Percentiles rank a stretch among this genome's conserved stretches.
These are phyloP conservation scores for Drosophila ohnishii DNA, from an alignment of 1,140 invertebrate genomes.

Conservation along the genomic window DNA sequence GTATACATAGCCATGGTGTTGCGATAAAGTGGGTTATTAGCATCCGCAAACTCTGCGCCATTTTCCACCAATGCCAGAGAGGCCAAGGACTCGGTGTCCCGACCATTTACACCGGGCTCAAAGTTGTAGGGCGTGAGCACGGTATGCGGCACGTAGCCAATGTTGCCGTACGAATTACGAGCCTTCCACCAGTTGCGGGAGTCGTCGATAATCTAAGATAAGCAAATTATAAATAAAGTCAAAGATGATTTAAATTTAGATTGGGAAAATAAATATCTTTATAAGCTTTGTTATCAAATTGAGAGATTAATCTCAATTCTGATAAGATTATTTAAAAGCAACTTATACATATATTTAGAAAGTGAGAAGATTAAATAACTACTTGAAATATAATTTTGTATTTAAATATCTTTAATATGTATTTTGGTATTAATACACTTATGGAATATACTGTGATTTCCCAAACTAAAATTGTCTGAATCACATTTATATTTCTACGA, in stretches of 20 bases:
- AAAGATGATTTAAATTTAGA: conserved; percentile 1
- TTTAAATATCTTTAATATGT: not conserved
- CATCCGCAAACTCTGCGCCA: conserved; percentile 42
- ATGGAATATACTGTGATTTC: not conserved
- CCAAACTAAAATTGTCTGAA: not conserved
- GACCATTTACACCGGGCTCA: conserved; percentile 45
- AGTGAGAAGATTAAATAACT: no score
- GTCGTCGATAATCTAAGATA: conserved; percentile 92
- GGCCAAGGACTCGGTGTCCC: conserved; percentile 69
- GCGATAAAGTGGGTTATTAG: conserved; percentile 55
- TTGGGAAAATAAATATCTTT: not conserved
- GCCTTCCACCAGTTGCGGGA: conserved; percentile 99
- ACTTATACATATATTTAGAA: no score
- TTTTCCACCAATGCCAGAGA: conserved; percentile 50
- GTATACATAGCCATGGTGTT: conserved; percentile 69
- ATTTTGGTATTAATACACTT: no score
- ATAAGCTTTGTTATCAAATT: not conserved
- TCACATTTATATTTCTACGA: not conserved
- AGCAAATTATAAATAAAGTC: not conserved
- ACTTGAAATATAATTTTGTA: not conserved
- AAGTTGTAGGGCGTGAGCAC: conserved; percentile 90
- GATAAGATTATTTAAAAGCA: conserved; percentile 4
- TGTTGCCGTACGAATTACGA: conserved; percentile 91
- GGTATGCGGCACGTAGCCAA: conserved; percentile 98
- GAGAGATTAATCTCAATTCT: not conserved